phyloP scores from a whole-genome alignment of 2,888 invertebrate species.

The Pristionchus mayeri region DNA sequence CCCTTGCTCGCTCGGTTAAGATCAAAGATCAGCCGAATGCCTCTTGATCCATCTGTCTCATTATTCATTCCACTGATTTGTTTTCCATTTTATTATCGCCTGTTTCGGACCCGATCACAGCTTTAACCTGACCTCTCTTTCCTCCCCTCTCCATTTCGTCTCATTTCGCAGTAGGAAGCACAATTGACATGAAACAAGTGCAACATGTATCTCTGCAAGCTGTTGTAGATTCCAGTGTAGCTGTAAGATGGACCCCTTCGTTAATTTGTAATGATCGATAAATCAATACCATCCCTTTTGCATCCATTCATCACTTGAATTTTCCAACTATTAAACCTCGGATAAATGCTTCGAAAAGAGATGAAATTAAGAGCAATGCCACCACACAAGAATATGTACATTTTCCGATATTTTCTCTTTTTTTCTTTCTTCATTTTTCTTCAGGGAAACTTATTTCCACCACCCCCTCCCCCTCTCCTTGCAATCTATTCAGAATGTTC shows the following conservation, averaged over 20 bases:
- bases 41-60: slow-evolving; percentile 15
- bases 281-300: slow-evolving; percentile 6
- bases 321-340: not conserved
- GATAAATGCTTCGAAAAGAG: slow-evolving; percentile 20
- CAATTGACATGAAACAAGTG: slow-evolving; percentile 25
- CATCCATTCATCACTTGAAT: not conserved
- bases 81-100: not conserved
- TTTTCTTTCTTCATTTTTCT: no score
- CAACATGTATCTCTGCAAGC: not conserved
- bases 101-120: slow-evolving; percentile 29
- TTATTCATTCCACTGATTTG: slow-evolving; percentile 34
- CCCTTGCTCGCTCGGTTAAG: slow-evolving; percentile 17
- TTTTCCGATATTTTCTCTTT: no score
- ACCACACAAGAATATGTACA: no score
- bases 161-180: slow-evolving; percentile 29
- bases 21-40: slow-evolving; percentile 40
- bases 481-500: no score
- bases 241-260: not conserved
- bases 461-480: no score
- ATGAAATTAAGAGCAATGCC: no score
- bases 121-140: slow-evolving; percentile 12
- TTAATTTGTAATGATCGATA: not conserved
- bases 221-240: slow-evolving; percentile 15
- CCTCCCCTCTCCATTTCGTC: not conserved
- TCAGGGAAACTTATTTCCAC: no score